Evolutionary conservation across 92 coral and sea anemone genomes (phyloP), one percentile per base, ranked within the genome.

Genomic region (Epizoanthus scotinus): DNA sequence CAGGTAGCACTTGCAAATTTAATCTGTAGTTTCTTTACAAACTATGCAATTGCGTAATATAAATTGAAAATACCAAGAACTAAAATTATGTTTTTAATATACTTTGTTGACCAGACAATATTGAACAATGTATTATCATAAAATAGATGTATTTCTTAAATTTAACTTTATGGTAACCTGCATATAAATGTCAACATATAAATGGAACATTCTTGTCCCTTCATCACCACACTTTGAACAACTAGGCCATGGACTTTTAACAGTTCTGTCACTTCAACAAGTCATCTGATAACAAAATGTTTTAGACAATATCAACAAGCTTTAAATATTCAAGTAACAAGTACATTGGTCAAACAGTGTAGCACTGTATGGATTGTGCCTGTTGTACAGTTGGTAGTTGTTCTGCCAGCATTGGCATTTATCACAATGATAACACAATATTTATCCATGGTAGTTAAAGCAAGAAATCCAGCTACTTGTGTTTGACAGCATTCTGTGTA

Each of bases 271-370:
- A 55, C 61, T 55, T 55, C 61, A 55, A 55, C 61, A 55, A 20
- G 61, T 55, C 61, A 55, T 55, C 61, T 55, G 61, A 55, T 55
- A 55, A 55, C 61, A 55, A 55, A 55, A 55, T 55, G 22, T 55
- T 55, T 55, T 55, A 2, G 61, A 55, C 61, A 55, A 55, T 55
- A 55, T 55, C 61, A 55, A 55, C 61, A 55, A 55, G 61, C 61
- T 55, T 55, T 3, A 55, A 55, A 55, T 55, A 42, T 42, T 42
- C 17, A 55, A 55, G 61, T 55, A 55, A 55, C 22, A 55, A 17
- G 20, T 55, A 55, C 20, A 13, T 55, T 55, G 61, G 61, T 55
- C 61, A 55, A 55, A 55, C 24, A 55, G 22, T 55, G 61, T 55
- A 54, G 59, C 59, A 5, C 59, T 19, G 59, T 54, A 38, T 38